Base-by-base conservation (phyloP, 2,888 invertebrate genomes). In the Leuctra nigra region DNA sequence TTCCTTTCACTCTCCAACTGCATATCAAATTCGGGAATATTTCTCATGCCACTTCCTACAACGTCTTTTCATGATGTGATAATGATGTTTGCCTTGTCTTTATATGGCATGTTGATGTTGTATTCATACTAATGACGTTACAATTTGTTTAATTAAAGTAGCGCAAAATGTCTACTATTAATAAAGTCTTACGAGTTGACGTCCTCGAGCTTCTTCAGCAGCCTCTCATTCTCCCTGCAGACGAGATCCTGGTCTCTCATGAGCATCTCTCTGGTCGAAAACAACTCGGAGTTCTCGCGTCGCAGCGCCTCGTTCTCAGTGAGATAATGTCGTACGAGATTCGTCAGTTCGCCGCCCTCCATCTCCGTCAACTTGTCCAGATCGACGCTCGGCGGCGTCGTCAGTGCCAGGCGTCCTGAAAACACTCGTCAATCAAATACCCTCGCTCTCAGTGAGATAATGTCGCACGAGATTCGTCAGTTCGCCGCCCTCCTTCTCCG, bases 161-260 rank as follows among this genome's bases (percentile, higher is more conserved):
- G n/a, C n/a, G n/a, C n/a, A n/a, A n/a, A n/a, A n/a, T n/a, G n/a
- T n/a, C n/a, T n/a, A n/a, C n/a, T n/a, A n/a, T n/a, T n/a, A n/a
- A n/a, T n/a, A n/a, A n/a, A n/a, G n/a, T n/a, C 86, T 83, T 75
- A 91, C 90, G 83, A 82, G 72, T 89, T 90, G 57, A 90, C 87
- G 72, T 91, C 90, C 70, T 94, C 93, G 54, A 95, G 73, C 72
- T 92, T 91, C 71, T 87, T 89, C 54, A 91, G 73, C 59, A 96
- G 76, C 54, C 90, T 75, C 69, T 96, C 95, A 67, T 96, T 96
- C 72, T 96, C 95, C 55, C 90, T 76, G 67, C 91, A 91, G 24
- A 95, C 84, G 35, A 91, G 71, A 70, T 95, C 94, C 69, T 94
- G 94, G 70, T 96, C 95, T 11, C 92, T 73, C 62, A 91, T 78